Conservation (phyloP, 2,888 invertebrate genomes). For the Drosophila histrio region DNA sequence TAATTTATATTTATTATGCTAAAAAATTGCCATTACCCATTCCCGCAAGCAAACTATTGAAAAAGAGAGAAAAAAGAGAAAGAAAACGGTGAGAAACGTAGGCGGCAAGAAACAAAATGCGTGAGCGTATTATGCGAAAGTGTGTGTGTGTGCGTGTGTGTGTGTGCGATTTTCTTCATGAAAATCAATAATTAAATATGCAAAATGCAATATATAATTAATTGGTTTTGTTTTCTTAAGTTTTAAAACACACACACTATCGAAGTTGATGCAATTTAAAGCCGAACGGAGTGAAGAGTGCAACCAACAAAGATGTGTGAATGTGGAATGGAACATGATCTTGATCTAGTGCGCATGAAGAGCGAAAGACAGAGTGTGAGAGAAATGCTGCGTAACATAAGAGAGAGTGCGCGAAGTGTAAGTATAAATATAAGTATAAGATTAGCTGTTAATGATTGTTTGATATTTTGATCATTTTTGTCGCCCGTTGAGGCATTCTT, state of each 20-base stretch:
- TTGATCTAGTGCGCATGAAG: constrained; percentile 10
- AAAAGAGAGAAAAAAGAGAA: constrained; percentile 60
- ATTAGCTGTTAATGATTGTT: constrained; percentile 9
- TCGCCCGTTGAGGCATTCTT: not conserved
- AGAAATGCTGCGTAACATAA: constrained; percentile 11
- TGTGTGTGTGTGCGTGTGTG: not conserved
- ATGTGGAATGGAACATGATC: constrained; percentile 17
- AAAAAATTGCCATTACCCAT: constrained; percentile 84
- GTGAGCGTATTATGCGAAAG: constrained; percentile 7
- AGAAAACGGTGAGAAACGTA: constrained; percentile 51
- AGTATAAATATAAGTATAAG: constrained; percentile 2
- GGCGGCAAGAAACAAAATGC: constrained; percentile 45
- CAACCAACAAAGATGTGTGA: constrained; percentile 8
- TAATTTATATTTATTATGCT: constrained; percentile 29
- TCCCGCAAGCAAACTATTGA: constrained; percentile 83
- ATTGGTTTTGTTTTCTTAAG: not conserved
- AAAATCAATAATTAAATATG: constrained; percentile 10
- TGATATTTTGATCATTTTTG: not conserved
- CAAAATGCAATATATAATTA: constrained; percentile 11
- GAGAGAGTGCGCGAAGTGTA: constrained; percentile 24
- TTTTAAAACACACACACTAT: not conserved
- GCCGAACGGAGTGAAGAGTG: constrained; percentile 20
- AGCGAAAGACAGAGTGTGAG: constrained; percentile 8
- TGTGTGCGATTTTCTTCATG: not conserved
- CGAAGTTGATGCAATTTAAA: constrained; percentile 12